Evolutionary conservation across 2,113 vertebrate species (phyloP).

Genomic region (Albula glossodonta): DNA sequence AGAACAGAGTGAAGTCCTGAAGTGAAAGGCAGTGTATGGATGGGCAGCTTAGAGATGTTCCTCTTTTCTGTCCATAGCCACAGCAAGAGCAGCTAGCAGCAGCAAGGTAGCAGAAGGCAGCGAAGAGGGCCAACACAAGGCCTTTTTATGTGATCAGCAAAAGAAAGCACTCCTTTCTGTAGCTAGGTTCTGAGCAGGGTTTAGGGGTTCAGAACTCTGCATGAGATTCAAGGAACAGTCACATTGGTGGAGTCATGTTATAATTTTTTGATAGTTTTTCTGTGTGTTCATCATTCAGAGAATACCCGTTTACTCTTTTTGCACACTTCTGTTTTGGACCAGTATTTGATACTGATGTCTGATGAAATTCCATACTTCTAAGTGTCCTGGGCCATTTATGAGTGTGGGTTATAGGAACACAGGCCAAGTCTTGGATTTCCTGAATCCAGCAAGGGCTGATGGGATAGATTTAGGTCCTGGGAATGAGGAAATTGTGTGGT

Average conservation of each 20-base stretch:
- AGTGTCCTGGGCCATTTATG: background rate
- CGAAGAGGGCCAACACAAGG: no score
- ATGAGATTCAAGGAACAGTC: background rate
- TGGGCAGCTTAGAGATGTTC: no score
- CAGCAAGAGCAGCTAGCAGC: no score
- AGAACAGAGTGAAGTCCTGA: no score
- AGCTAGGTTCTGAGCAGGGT: no score
- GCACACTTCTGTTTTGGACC: background rate
- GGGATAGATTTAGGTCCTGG: background rate
- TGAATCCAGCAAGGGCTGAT: background rate
- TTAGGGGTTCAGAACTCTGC: no score
- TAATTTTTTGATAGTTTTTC: background rate
- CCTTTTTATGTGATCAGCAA: no score
- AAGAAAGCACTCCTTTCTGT: no score
- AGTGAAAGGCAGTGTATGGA: no score
- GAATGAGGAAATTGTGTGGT: background rate
- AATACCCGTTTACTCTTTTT: background rate
- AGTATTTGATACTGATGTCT: background rate
- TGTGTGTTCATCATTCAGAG: no score
- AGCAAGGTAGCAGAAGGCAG: no score
- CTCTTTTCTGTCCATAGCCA: no score
- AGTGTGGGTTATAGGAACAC: background rate
- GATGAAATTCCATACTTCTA: background rate
- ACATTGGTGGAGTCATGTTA: background rate
- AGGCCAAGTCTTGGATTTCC: background rate